Conservation (phyloP, 2,113 vertebrate species). For the Baryphthengus martii region DNA sequence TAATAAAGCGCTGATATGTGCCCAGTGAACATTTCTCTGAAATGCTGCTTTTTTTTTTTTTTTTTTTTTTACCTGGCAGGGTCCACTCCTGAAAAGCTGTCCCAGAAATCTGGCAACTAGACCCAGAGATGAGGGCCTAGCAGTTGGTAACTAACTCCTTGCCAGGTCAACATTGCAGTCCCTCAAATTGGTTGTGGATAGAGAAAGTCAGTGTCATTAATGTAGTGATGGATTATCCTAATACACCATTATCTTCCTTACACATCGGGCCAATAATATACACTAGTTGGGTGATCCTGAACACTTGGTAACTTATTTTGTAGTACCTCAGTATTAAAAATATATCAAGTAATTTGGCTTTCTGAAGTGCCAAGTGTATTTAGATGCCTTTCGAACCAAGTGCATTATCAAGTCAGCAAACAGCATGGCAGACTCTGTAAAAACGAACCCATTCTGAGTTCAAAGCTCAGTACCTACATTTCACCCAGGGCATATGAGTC, state of each 20-base stretch:
- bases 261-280: accelerated
- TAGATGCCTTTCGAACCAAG: neutral
- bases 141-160: neutral
- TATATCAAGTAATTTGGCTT: neutral
- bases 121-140: neutral
- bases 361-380: neutral
- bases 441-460: neutral
- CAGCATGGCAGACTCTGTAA: neutral
- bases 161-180: neutral
- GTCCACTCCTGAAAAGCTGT: neutral
- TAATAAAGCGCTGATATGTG: neutral
- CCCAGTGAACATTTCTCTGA: neutral
- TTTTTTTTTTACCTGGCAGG: neutral
- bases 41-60: neutral
- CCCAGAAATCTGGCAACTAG: neutral
- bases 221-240: neutral
- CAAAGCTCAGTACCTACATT: neutral
- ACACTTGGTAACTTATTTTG: neutral
- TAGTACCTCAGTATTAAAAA: neutral
- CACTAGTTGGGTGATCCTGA: neutral
- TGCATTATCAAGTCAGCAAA: neutral
- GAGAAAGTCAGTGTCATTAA: neutral
- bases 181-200: neutral
- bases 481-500: neutral
- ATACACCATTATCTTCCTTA: neutral